Evolutionary conservation across 64 coral and sea anemone species (phyloP).

Genomic region (Acropora tenuis): DNA sequence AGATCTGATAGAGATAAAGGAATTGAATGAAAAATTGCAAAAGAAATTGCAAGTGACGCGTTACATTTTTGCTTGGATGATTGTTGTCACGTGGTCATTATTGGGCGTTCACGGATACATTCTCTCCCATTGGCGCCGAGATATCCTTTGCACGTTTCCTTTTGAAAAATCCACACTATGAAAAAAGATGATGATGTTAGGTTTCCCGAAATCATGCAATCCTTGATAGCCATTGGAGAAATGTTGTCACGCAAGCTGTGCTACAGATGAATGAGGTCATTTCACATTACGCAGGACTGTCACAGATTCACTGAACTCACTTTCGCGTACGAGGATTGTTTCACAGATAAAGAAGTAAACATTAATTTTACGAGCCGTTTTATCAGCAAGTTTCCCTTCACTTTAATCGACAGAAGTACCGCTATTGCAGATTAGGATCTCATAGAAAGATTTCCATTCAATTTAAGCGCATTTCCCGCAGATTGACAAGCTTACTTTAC

Average conservation of each 20-base stretch:
- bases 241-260: not conserved
- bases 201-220: not conserved
- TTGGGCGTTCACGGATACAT: not conserved
- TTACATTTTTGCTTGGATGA: conserved; percentile 7
- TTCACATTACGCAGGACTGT: not conserved
- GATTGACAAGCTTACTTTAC: too few relatives aligned
- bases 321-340: not conserved
- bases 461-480: too few relatives aligned
- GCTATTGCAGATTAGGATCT: not conserved
- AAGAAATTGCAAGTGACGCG: not conserved
- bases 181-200: not conserved
- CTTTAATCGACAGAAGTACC: not conserved
- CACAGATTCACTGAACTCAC: not conserved
- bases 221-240: not conserved
- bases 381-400: not conserved
- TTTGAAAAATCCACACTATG: conserved; percentile 77
- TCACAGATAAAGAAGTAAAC: not conserved
- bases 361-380: not conserved
- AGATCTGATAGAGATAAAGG: not conserved
- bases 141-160: conserved; percentile 71
- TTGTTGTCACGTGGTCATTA: not conserved
- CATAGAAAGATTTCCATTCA: not conserved
- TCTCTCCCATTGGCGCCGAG: conserved; percentile 52
- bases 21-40: not conserved
- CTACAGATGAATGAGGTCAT: not conserved